Evolutionary conservation across 2,888 invertebrate species (phyloP).

Genomic region (Melanchra persicariae): DNA sequence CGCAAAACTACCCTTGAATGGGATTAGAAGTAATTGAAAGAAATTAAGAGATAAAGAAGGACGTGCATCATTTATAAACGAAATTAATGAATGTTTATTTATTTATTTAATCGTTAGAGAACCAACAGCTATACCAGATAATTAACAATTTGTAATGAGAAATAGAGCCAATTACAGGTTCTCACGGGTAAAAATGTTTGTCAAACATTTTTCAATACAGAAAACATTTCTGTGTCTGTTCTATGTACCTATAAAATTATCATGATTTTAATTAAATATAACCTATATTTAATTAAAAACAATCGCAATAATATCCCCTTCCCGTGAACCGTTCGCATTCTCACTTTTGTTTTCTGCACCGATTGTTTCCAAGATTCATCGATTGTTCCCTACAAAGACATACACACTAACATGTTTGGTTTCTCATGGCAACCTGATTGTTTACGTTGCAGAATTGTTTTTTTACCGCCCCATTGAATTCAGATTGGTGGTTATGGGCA

Average conservation of each 20-base stretch:
- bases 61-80: too few species aligned
- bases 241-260: too few species aligned
- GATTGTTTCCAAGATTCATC: slow-evolving; percentile 66
- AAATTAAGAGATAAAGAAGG: too few species aligned
- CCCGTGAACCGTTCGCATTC: slow-evolving; percentile 50
- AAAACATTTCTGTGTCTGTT: too few species aligned
- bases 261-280: neutral
- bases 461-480: slow-evolving; percentile 42
- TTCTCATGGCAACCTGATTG: slow-evolving; percentile 66
- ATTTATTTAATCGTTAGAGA: too few species aligned
- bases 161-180: too few species aligned
- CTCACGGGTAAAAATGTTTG: too few species aligned
- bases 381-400: slow-evolving; percentile 66
- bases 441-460: slow-evolving; percentile 50
- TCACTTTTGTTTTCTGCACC: slow-evolving; percentile 63
- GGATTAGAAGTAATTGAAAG: too few species aligned
- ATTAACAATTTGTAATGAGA: too few species aligned
- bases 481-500: slow-evolving; percentile 2
- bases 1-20: neutral
- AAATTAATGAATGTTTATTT: too few species aligned
- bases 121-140: too few species aligned
- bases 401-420: slow-evolving; percentile 62
- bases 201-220: neutral
- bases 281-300: too few species aligned
- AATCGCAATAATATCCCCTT: neutral